Base-by-base conservation (phyloP, 2,113 vertebrate species). In the Salvator merianae region DNA sequence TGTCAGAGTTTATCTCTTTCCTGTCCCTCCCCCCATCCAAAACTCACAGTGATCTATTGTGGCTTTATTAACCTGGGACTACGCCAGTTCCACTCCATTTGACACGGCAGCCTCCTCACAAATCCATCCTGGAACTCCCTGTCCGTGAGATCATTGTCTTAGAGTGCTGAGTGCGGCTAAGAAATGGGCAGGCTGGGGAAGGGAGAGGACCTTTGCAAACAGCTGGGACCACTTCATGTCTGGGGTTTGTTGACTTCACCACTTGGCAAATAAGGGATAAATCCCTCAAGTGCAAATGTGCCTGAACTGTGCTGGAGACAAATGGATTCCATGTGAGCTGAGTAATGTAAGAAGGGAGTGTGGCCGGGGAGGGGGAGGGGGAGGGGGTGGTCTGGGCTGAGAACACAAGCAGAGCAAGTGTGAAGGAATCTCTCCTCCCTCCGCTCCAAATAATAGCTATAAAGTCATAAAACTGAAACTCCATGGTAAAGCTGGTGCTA, bases 291-390 rank as follows among this genome's bases (percentile, higher is more conserved):
- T 50, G 70, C 36, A 53, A 74, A 70, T 81, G 75, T 62, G 77
- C 30, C 74, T 30, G 43, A 36, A 38, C 34, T n/a, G 43, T 79
- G 40, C 72, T 70, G 68, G 83, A 81, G 72, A 76, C 78, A 71
- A 84, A 82, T 73, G 74, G 63, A 77, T 71, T 81, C 83, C 34
- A 86, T 84, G 36, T 83, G 82, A 79, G 70, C 71, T 28, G 69
- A 55, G 84, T 83, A 55, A 84, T 76, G 82, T 66, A 40, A 50
- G 30, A 10, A 63, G 30, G 4, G 5, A 12, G 50, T 62, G 7
- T 30, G 9, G 72, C 9, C 8, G 38, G 2, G 3, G 34, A 1
- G 22, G 24, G 47, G 70, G 22, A 40, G 34, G 71, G 26, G 38
- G 36, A 13, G 14, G 28, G 2, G 10, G 55, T 7, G 13, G 32